Evolutionary conservation across 2,113 vertebrate species (phyloP).

Genomic region (Callithrix jacchus): DNA sequence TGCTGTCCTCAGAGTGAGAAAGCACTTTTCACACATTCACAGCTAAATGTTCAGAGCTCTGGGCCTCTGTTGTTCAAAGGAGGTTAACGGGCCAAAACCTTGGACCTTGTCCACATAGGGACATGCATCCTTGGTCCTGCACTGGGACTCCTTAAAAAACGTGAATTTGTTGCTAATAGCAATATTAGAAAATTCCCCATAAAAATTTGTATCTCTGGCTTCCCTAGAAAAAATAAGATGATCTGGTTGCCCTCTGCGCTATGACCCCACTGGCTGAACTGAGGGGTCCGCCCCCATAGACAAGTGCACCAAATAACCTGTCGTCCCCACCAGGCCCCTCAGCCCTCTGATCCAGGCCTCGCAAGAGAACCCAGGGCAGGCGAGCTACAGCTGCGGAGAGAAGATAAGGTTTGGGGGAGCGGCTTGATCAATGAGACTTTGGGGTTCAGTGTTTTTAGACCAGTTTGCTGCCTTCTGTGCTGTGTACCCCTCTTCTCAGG

Average conservation of each 20-base stretch:
- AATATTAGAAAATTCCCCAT: background rate
- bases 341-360: too few relatives aligned
- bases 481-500: background rate
- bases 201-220: background rate
- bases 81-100: fast-evolving
- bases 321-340: background rate
- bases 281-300: background rate
- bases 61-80: background rate
- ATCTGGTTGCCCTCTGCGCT: background rate
- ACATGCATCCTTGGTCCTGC: background rate
- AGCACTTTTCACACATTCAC: fast-evolving
- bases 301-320: background rate
- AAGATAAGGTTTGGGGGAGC: background rate
- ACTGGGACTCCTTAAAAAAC: background rate
- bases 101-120: fast-evolving
- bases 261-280: background rate
- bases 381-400: background rate
- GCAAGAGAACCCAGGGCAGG: background rate
- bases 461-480: background rate
- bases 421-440: background rate
- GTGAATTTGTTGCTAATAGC: background rate
- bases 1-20: fast-evolving
- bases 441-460: background rate
- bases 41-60: fast-evolving
- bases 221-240: background rate